A percentile compares a stretch with the other conserved stretches of the same genome.
Evolutionary conservation across 2,888 invertebrate genomes (phyloP).

Genomic region (Parnassius smintheus): DNA sequence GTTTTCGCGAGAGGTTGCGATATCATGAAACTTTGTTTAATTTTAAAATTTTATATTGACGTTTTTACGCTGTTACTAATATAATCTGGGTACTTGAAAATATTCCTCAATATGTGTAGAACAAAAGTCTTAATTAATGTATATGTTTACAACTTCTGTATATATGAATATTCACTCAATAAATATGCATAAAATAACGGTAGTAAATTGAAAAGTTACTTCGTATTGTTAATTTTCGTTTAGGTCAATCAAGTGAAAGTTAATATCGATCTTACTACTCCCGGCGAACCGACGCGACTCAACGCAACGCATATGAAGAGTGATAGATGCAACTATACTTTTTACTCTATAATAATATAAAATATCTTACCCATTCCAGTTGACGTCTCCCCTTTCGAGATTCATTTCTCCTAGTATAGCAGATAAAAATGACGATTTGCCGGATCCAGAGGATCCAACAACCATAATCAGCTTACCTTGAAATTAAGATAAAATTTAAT

Average conservation of each 20-base stretch:
- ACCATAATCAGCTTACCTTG: conserved; percentile 86
- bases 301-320: background rate
- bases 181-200: background rate
- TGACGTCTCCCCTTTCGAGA: conserved; percentile 82
- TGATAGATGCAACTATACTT: background rate
- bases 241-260: conserved; percentile 14
- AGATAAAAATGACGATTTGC: conserved; percentile 89
- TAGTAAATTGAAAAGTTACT: background rate
- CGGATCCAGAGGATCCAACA: conserved; percentile 90
- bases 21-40: too few species aligned
- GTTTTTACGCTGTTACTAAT: too few species aligned
- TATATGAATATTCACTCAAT: too few species aligned
- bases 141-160: too few species aligned
- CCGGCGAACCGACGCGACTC: background rate
- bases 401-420: conserved; percentile 91
- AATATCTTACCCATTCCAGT: conserved; percentile 81
- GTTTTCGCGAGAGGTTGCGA: too few species aligned
- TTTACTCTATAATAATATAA: conserved; percentile 1
- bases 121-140: too few species aligned
- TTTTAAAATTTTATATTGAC: too few species aligned
- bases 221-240: conserved; percentile 22
- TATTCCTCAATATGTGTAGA: too few species aligned
- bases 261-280: conserved; percentile 4
- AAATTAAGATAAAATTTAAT: conserved; percentile 21
- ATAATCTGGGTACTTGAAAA: too few species aligned